Conservation (phyloP, 2,888 invertebrate species). For the Cistogaster globosa region DNA sequence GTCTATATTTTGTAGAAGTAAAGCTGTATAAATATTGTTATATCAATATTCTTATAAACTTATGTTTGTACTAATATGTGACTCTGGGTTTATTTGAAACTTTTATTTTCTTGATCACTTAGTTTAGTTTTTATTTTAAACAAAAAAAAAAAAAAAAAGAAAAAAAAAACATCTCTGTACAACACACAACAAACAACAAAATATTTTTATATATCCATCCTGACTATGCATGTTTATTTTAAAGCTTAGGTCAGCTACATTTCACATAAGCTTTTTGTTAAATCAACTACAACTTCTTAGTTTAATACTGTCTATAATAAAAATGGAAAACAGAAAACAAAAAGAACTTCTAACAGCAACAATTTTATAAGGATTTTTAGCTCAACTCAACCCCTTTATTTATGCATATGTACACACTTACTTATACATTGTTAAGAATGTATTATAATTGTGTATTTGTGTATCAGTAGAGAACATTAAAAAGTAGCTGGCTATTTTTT, state of each 20-base stretch:
- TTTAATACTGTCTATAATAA: slow-evolving; percentile 40
- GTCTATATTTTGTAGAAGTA: too few relatives aligned
- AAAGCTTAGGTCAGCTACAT: slow-evolving; percentile 81
- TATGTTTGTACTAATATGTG: not conserved
- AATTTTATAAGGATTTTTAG: slow-evolving; percentile 27
- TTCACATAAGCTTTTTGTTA: slow-evolving; percentile 77
- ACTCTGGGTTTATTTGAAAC: slow-evolving; percentile 24
- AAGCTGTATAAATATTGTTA: too few relatives aligned
- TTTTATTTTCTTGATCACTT: slow-evolving; percentile 52
- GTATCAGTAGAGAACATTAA: slow-evolving; percentile 2
- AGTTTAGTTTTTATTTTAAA: slow-evolving; percentile 27
- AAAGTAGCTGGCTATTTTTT: slow-evolving; percentile 16
- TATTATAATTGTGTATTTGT: not conserved
- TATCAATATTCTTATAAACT: not conserved
- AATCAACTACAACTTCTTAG: slow-evolving; percentile 61
- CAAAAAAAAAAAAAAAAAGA: not conserved
- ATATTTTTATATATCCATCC: slow-evolving; percentile 42
- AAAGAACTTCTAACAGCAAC: slow-evolving; percentile 14
- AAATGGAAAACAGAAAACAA: slow-evolving; percentile 1
- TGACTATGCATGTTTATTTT: slow-evolving; percentile 75
- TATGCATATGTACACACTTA: not conserved
- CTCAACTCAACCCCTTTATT: not conserved
- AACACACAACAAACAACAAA: not conserved
- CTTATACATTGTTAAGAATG: not conserved
- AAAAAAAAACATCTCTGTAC: not conserved